Evolutionary conservation across 2,113 vertebrate genomes (phyloP).

Genomic region (Trogon melanurus): DNA sequence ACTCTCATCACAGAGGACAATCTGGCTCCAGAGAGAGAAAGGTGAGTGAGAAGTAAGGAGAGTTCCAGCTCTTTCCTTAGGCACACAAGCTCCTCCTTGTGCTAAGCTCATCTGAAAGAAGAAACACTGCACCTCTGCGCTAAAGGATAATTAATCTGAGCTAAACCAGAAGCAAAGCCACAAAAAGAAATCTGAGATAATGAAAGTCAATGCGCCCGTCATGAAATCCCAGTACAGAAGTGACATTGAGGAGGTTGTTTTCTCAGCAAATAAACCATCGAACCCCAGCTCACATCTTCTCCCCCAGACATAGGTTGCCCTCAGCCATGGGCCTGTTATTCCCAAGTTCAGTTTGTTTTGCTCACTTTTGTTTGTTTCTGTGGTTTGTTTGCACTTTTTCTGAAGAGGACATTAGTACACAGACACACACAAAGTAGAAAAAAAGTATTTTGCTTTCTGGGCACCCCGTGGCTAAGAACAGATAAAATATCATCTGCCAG

Average conservation of each 20-base stretch:
- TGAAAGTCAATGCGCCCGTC: neutral
- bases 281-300: neutral
- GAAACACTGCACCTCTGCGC: fast-evolving
- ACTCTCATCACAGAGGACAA: neutral
- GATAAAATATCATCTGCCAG: conserved; percentile 43
- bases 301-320: neutral
- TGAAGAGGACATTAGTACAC: neutral
- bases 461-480: conserved; percentile 13
- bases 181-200: neutral
- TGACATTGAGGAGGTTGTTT: neutral
- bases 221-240: neutral
- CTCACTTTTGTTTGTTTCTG: conserved; percentile 18
- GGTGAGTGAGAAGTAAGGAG: neutral
- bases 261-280: neutral
- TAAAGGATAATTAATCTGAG: neutral
- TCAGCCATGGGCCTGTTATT: neutral
- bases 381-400: neutral
- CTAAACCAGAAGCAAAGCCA: neutral
- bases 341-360: conserved; percentile 25
- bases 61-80: neutral
- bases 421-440: neutral
- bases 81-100: neutral
- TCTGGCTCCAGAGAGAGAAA: neutral
- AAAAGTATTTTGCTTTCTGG: conserved; percentile 20
- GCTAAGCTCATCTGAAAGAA: neutral